Evolutionary conservation across 2,888 invertebrate genomes (phyloP).

Genomic region (Eristalis arbustorum): DNA sequence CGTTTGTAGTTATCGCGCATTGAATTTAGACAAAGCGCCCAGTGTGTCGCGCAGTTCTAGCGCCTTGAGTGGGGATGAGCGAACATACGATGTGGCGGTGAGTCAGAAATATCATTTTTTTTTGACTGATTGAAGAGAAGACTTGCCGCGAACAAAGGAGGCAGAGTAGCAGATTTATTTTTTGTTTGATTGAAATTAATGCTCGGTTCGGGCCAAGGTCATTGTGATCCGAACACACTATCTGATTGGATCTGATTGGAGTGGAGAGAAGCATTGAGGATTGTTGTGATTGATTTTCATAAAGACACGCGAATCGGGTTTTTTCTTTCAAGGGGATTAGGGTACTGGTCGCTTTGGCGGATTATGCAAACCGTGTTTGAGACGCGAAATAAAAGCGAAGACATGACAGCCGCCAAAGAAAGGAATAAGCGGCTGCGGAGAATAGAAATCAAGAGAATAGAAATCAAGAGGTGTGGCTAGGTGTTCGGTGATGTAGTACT

Average conservation of each 20-base stretch:
- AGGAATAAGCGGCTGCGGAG: neutral
- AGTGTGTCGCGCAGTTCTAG: neutral
- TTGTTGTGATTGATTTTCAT: neutral
- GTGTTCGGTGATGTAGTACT: neutral
- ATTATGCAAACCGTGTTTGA: neutral
- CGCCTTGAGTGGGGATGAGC: neutral
- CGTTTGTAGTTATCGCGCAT: neutral
- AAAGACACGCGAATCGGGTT: neutral
- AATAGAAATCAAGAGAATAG: neutral
- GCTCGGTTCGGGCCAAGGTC: neutral
- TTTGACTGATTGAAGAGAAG: neutral
- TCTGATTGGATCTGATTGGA: neutral
- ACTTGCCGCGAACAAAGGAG: neutral
- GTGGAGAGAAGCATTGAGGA: neutral
- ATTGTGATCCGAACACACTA: neutral
- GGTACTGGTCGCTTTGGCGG: neutral
- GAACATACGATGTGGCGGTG: neutral
- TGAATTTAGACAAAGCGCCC: neutral
- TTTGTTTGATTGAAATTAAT: neutral
- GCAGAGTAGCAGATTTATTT: neutral
- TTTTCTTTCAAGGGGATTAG: neutral
- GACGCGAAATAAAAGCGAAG: neutral
- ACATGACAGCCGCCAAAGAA: neutral
- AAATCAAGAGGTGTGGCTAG: neutral
- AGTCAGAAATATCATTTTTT: neutral